A percentile compares a stretch with the other conserved stretches of the same genome.
Conservation (phyloP, 2,888 invertebrate species). For the Lamellibrachia columna region DNA sequence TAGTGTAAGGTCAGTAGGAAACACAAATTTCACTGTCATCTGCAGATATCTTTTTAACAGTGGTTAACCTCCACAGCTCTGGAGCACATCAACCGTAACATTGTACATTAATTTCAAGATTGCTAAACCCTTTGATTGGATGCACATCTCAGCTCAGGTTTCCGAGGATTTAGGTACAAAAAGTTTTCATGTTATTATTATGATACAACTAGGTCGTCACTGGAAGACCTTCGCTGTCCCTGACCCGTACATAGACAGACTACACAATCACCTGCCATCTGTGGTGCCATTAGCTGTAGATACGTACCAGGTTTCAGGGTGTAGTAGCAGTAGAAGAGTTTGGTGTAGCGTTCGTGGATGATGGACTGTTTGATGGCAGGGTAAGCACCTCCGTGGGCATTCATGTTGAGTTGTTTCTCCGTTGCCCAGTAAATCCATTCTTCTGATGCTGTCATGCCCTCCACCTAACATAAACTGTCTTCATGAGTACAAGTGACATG, state of each 20-base stretch:
- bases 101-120: too few species aligned
- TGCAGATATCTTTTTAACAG: too few species aligned
- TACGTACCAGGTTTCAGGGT: conserved; percentile 37
- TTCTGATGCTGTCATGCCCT: conserved; percentile 38
- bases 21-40: too few species aligned
- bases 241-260: neutral
- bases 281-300: neutral
- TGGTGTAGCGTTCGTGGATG: conserved; percentile 34
- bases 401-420: conserved; percentile 35
- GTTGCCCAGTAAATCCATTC: conserved; percentile 44
- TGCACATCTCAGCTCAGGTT: too few species aligned
- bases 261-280: neutral
- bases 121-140: too few species aligned
- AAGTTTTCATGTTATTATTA: too few species aligned
- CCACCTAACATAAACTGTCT: conserved; percentile 35
- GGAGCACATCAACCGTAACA: too few species aligned
- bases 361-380: conserved; percentile 38
- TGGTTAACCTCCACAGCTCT: too few species aligned
- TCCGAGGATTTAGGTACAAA: too few species aligned
- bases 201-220: too few species aligned
- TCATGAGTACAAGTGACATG: neutral
- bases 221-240: too few species aligned
- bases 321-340: conserved; percentile 45
- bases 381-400: conserved; percentile 35
- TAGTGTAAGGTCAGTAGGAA: too few species aligned